phyloP scores from a whole-genome alignment of 2,113 vertebrate genomes.

The Oncorhynchus keta region DNA sequence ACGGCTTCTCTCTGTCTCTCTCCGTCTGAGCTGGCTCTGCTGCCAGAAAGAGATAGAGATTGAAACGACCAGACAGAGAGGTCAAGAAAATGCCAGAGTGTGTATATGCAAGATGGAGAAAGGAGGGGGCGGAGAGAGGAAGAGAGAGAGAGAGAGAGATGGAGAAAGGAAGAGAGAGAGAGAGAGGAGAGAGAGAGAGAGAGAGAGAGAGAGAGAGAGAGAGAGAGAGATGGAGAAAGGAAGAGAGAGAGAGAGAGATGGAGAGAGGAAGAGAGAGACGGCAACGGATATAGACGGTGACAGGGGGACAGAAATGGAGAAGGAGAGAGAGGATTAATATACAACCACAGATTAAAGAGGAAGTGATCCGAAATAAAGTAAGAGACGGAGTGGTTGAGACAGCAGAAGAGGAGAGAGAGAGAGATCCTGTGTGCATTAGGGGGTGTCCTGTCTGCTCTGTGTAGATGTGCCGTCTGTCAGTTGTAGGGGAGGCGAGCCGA shows the following conservation, averaged over 20 bases:
- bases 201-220: background rate
- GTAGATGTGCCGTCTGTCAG: background rate
- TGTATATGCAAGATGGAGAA: too few species aligned
- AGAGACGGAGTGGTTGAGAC: background rate
- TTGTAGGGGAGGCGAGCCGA: conserved; percentile 2
- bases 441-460: background rate
- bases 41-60: too few species aligned
- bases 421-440: conserved; percentile 1
- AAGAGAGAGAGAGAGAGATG: background rate
- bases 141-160: background rate
- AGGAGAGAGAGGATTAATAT: background rate
- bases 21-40: too few species aligned
- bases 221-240: too few species aligned
- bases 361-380: too few species aligned
- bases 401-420: background rate
- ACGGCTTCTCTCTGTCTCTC: too few species aligned
- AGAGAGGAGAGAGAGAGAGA: background rate
- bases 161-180: too few species aligned
- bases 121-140: too few species aligned
- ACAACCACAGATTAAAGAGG: too few species aligned
- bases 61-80: too few species aligned
- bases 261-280: background rate
- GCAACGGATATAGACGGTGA: too few species aligned
- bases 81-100: too few species aligned
- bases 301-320: background rate